Percentiles rank a stretch among this genome's conserved stretches.
phyloP scores from a whole-genome alignment of 2,888 invertebrate species.

The Tridacna crocea region DNA sequence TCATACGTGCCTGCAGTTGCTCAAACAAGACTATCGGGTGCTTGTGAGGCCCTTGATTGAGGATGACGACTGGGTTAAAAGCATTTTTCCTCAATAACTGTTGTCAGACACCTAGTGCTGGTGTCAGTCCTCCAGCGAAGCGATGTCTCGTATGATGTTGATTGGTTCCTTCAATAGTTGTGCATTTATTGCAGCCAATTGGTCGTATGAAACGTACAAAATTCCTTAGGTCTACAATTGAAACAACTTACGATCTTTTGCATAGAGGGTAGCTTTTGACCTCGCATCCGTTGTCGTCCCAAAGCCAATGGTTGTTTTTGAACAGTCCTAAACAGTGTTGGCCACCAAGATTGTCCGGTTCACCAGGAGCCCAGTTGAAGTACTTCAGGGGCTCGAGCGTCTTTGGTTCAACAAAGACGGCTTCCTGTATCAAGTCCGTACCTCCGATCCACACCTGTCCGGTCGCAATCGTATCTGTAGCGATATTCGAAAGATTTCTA shows the following conservation, averaged over 20 bases:
- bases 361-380: slow-evolving; percentile 54
- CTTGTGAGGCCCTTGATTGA: too few relatives aligned
- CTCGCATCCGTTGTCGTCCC: slow-evolving; percentile 58
- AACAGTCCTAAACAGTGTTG: slow-evolving; percentile 60
- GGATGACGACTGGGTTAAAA: too few relatives aligned
- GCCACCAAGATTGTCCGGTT: slow-evolving; percentile 55
- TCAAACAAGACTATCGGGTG: too few relatives aligned
- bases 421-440: slow-evolving; percentile 57
- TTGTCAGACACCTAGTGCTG: too few relatives aligned
- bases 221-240: not conserved
- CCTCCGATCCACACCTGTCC: slow-evolving; percentile 58
- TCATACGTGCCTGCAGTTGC: too few relatives aligned
- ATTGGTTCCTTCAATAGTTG: too few relatives aligned
- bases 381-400: slow-evolving; percentile 40
- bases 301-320: slow-evolving; percentile 30
- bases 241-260: slow-evolving; percentile 44
- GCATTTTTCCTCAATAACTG: too few relatives aligned
- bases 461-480: slow-evolving; percentile 38
- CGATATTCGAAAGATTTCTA: not conserved
- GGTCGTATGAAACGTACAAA: too few relatives aligned
- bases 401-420: slow-evolving; percentile 49
- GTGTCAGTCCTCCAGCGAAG: too few relatives aligned
- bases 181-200: too few relatives aligned
- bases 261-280: slow-evolving; percentile 47
- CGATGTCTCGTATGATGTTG: too few relatives aligned